Base-by-base conservation (phyloP, 1,140 invertebrate species). In the Tyrophagus putrescentiae region DNA sequence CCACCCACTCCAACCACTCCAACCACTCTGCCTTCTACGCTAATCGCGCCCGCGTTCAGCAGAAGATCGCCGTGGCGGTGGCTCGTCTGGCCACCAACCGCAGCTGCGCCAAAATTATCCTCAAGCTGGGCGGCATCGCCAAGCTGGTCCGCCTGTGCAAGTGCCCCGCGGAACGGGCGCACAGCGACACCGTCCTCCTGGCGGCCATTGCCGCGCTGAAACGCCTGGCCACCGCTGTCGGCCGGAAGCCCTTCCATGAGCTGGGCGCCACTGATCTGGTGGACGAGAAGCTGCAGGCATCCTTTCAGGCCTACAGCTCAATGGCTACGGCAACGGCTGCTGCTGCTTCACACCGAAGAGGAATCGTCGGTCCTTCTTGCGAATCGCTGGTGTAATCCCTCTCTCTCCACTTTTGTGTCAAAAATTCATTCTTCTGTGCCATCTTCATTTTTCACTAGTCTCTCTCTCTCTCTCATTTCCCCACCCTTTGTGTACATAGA, bases 1-100 rank as follows among this genome's bases (percentile, higher is more conserved):
- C 16, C 16, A 7, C 1, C 6, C 7, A 59, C 18, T 21, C 16
- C 4, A 11, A 50, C 21, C 33, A 9, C 7, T 73, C 81, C 65
- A 71, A 78, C 3, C 76, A 81, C 29, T 81, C 85, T 9, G 3
- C 25, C 13, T 34, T 16, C n/a, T 13, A 9, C 3, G 18, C 39
- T 34, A 13, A 13, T 3, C 81, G 82, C 23, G 84, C 85, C 64
- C 71, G 79, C 42, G 73, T 93, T n/a, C 83, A 87, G 64, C 82
- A 84, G 65, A 91, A 91, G 67, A 80, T 86, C 0, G 82, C 86
- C 1, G 85, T 88, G 44, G 87, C 88, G 21, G 74, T 94, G 11
- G 86, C 85, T 0, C 78, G 85, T 65, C 73, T 93, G 34, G 85
- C 83, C 64, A 79, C 80, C 31, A 79, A 87, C 41, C 16, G 28